Conservation (phyloP, 2,797 vertebrate genomes). For the Crocidura indochinensis region DNA sequence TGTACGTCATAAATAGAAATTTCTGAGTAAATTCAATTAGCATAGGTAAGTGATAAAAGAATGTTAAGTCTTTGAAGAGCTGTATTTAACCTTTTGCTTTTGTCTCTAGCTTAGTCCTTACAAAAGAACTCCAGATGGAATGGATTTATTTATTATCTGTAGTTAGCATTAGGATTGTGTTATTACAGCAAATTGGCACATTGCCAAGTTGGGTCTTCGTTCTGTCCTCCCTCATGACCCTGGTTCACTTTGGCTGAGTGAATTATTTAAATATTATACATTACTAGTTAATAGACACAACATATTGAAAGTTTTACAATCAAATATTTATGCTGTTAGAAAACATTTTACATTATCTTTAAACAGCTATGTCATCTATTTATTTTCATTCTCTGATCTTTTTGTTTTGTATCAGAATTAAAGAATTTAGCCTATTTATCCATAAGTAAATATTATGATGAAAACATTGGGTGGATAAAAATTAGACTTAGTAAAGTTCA, state of each 20-base stretch:
- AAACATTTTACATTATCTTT: conserved; percentile 91
- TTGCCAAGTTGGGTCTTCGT: conserved; percentile 23
- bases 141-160: conserved; percentile 23
- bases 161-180: conserved; percentile 32
- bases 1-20: not conserved
- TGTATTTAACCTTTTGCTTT: conserved; percentile 31
- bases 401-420: conserved; percentile 88
- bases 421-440: conserved; percentile 90
- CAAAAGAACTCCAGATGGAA: conserved; percentile 69
- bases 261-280: conserved; percentile 83
- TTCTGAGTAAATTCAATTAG: not conserved
- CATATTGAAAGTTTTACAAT: conserved; percentile 89
- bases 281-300: conserved; percentile 88
- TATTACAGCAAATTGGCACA: conserved; percentile 70
- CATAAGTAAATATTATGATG: conserved; percentile 92
- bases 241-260: conserved; percentile 50
- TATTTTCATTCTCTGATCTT: conserved; percentile 91
- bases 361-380: conserved; percentile 91
- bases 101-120: conserved; percentile 23
- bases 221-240: conserved; percentile 49
- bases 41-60: not conserved
- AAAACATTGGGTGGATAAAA: conserved; percentile 89
- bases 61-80: not conserved
- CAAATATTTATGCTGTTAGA: conserved; percentile 91
- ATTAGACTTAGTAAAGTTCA: conserved; percentile 88